Percentiles rank a stretch among this genome's conserved stretches.
phyloP scores from a whole-genome alignment of 2,888 invertebrate genomes.

The Lottia scabra region DNA sequence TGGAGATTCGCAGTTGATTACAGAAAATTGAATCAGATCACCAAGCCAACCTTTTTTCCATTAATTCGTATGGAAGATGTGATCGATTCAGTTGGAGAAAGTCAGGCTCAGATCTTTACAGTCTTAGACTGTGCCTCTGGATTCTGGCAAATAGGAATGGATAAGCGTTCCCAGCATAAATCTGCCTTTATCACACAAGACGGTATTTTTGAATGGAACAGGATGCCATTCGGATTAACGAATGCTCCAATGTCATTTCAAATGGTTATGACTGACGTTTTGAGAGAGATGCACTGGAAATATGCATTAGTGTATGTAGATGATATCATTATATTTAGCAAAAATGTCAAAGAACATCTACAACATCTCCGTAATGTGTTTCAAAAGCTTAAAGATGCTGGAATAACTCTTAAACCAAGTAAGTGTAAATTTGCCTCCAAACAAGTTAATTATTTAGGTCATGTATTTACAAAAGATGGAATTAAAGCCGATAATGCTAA shows the following conservation, averaged over 20 bases:
- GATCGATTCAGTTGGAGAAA: constrained; percentile 27
- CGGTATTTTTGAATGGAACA: constrained; percentile 30
- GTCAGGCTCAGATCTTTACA: constrained; percentile 19
- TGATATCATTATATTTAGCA: constrained; percentile 35
- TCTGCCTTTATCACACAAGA: constrained; percentile 36
- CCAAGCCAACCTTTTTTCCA: constrained; percentile 28
- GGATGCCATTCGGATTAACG: constrained; percentile 37
- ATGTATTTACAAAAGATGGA: constrained; percentile 31
- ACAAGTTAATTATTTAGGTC: constrained; percentile 34
- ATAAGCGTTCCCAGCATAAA: constrained; percentile 21
- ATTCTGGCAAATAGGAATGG: constrained; percentile 31
- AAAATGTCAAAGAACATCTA: constrained; percentile 31
- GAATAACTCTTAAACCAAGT: constrained; percentile 30
- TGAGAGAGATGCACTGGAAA: constrained; percentile 38
- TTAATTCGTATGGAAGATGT: constrained; percentile 30
- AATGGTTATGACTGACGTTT: constrained; percentile 26
- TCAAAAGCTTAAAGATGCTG: constrained; percentile 24
- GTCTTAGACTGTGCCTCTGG: constrained; percentile 26
- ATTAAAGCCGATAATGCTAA: constrained; percentile 27
- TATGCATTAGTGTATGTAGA: constrained; percentile 37
- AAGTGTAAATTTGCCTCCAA: constrained; percentile 37
- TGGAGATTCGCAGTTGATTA: constrained; percentile 36
- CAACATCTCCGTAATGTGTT: constrained; percentile 31
- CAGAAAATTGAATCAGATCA: constrained; percentile 27
- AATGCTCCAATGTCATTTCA: constrained; percentile 36